Conservation (phyloP, 2,888 invertebrate species). For the Anarsia innoxiella region DNA sequence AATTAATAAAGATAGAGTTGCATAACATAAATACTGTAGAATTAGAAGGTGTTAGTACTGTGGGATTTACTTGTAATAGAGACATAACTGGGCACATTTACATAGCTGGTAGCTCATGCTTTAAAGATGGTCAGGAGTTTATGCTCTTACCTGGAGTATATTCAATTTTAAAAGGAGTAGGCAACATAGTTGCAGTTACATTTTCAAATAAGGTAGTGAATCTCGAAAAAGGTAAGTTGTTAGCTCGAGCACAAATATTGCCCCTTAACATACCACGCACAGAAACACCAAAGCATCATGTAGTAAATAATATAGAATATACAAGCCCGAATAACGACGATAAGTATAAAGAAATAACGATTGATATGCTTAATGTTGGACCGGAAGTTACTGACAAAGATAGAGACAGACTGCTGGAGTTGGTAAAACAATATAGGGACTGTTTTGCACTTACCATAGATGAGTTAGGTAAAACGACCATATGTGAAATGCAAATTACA, state of each 20-base stretch:
- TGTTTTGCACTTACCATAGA: conserved; percentile 1
- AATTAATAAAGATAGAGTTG: too few relatives aligned
- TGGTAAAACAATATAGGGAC: conserved; percentile 1
- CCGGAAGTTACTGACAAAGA: not conserved
- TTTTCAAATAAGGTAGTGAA: not conserved
- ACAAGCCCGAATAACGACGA: not conserved
- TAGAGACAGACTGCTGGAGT: not conserved
- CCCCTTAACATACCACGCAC: not conserved
- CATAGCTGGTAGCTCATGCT: not conserved
- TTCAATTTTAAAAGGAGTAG: not conserved
- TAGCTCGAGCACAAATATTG: not conserved
- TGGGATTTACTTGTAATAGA: not conserved
- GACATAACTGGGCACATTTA: not conserved
- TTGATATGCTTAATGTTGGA: conserved; percentile 1
- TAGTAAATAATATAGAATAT: not conserved
- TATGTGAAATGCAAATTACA: not conserved
- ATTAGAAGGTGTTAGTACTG: not conserved
- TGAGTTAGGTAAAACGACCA: not conserved
- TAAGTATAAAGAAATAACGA: not conserved
- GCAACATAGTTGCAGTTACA: not conserved
- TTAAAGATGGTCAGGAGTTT: not conserved
- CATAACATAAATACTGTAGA: not conserved
- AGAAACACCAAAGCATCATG: not conserved
- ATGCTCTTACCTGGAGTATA: not conserved
- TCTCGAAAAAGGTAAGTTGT: not conserved